phyloP scores from a whole-genome alignment of 1,140 invertebrate species.

The Heliconius eleuchia region DNA sequence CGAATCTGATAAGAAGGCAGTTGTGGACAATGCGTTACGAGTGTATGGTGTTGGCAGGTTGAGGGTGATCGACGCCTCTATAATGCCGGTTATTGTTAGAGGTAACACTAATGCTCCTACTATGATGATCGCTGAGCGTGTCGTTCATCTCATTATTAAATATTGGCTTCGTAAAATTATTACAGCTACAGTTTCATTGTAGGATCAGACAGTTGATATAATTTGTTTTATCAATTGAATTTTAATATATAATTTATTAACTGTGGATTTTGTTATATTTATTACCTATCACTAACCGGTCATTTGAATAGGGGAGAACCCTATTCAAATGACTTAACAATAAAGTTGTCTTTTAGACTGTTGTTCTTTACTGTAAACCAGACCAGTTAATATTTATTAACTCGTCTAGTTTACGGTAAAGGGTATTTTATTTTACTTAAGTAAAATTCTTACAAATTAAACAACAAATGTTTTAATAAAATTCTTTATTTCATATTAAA shows the following conservation, averaged over 20 bases:
- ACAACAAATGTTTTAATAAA: background rate
- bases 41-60: constrained; percentile 84
- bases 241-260: too few relatives aligned
- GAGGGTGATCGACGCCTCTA: constrained; percentile 63
- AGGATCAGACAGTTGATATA: background rate
- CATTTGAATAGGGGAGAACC: too few relatives aligned
- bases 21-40: constrained; percentile 82
- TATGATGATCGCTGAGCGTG: constrained; percentile 51
- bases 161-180: constrained; percentile 34
- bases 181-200: background rate
- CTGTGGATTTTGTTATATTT: too few relatives aligned
- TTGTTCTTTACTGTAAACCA: too few relatives aligned
- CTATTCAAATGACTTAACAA: too few relatives aligned
- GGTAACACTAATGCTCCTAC: constrained; percentile 44
- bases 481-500: constrained; percentile 9
- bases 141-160: constrained; percentile 45
- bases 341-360: too few relatives aligned
- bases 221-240: too few relatives aligned
- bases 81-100: constrained; percentile 83
- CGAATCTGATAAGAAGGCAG: constrained; percentile 63
- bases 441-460: background rate
- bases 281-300: too few relatives aligned
- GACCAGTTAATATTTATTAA: too few relatives aligned
- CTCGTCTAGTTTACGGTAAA: too few relatives aligned
- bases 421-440: too few relatives aligned